phyloP scores from a whole-genome alignment of 2,888 invertebrate species.

The Eupithecia tripunctaria region DNA sequence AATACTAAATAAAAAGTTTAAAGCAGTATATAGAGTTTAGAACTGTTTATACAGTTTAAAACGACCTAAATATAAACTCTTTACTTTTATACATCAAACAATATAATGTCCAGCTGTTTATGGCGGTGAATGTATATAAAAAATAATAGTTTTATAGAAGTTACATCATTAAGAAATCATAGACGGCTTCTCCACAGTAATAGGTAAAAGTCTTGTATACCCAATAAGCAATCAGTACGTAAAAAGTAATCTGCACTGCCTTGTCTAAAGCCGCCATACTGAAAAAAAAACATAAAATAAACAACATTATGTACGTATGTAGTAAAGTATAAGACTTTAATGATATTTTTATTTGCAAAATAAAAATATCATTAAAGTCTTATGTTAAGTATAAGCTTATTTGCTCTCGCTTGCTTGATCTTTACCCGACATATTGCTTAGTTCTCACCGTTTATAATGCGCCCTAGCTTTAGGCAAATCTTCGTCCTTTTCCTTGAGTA shows the following conservation, averaged over 20 bases:
- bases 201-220: conserved; percentile 38
- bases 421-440: too few relatives aligned
- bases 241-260: conserved; percentile 51
- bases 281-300: conserved; percentile 46
- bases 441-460: conserved; percentile 80
- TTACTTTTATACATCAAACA: too few relatives aligned
- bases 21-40: too few relatives aligned
- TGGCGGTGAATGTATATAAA: background rate
- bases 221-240: conserved; percentile 54
- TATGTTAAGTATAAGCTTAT: too few relatives aligned
- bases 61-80: too few relatives aligned
- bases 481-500: conserved; percentile 87
- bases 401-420: too few relatives aligned
- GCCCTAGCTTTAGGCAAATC: conserved; percentile 81
- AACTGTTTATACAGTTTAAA: too few relatives aligned
- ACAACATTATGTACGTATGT: too few relatives aligned
- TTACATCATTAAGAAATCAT: conserved; percentile 29
- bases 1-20: too few relatives aligned
- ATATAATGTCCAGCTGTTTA: background rate
- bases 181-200: conserved; percentile 26
- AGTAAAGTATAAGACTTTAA: too few relatives aligned
- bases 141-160: background rate
- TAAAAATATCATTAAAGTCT: too few relatives aligned
- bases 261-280: conserved; percentile 60
- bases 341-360: too few relatives aligned